Evolutionary conservation across 1,140 invertebrate genomes (phyloP).

Genomic region (Cherax quadricarinatus): DNA sequence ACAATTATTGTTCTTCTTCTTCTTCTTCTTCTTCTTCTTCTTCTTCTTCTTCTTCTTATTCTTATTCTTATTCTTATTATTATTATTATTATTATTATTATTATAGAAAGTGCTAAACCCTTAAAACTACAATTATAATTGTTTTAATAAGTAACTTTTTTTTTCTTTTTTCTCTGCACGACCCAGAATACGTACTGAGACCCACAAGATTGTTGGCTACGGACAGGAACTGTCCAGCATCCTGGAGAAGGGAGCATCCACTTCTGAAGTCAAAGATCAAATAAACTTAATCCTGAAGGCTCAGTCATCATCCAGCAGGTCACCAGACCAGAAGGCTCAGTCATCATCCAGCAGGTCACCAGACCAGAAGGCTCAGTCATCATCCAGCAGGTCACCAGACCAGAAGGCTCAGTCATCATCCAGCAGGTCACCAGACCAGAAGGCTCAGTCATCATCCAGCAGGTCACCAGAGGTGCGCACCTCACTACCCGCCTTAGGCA

Average conservation of each 20-base stretch:
- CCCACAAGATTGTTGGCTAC: slow-evolving; percentile 68
- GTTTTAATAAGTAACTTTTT: neutral
- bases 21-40: too few relatives aligned
- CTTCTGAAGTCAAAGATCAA: slow-evolving; percentile 47
- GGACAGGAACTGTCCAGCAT: slow-evolving; percentile 48
- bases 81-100: too few relatives aligned
- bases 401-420: slow-evolving; percentile 5
- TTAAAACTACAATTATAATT: too few relatives aligned
- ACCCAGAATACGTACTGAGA: slow-evolving; percentile 60
- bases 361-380: neutral
- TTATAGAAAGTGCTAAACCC: too few relatives aligned
- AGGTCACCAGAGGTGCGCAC: neutral
- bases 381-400: neutral
- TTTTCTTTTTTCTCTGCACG: neutral
- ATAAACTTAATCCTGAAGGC: slow-evolving; percentile 33
- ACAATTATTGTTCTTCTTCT: too few relatives aligned
- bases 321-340: neutral
- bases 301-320: slow-evolving; percentile 4
- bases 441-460: slow-evolving; percentile 13
- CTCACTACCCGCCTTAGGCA: neutral
- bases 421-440: neutral
- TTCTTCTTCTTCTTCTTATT: too few relatives aligned
- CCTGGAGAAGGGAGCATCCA: slow-evolving; percentile 53
- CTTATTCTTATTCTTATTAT: too few relatives aligned
- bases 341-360: neutral